Evolutionary conservation across 2,888 invertebrate genomes (phyloP).

Genomic region (Troilus luridus): DNA sequence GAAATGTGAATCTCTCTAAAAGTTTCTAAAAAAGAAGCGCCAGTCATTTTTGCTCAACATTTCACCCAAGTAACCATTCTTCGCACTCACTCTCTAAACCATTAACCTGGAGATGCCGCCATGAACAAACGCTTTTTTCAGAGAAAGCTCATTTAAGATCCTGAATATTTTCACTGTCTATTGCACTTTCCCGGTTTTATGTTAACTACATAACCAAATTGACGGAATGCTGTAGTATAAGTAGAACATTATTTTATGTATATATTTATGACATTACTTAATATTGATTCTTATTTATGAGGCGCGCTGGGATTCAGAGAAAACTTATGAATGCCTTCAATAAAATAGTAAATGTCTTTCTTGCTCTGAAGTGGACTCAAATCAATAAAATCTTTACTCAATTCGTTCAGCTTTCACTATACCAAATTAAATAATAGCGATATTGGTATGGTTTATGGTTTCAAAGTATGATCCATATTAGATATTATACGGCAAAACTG

Average conservation of each 20-base stretch:
- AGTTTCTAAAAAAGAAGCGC: background rate
- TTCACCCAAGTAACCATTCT: background rate
- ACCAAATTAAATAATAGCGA: too few species aligned
- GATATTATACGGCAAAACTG: too few species aligned
- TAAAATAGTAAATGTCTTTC: background rate
- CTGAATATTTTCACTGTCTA: background rate
- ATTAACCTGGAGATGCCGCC: background rate
- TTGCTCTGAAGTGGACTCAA: background rate
- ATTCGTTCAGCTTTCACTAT: background rate
- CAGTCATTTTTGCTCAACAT: background rate
- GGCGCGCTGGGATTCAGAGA: too few species aligned
- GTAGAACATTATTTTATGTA: too few species aligned
- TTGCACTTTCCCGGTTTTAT: background rate
- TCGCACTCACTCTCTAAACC: slow-evolving; percentile 22
- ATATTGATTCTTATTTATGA: too few species aligned
- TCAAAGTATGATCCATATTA: too few species aligned
- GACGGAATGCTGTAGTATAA: background rate
- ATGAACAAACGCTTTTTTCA: background rate
- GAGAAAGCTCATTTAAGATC: slow-evolving; percentile 8
- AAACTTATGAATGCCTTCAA: too few species aligned
- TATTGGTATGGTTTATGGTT: too few species aligned
- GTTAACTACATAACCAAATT: background rate
- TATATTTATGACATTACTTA: too few species aligned
- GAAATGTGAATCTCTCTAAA: background rate
- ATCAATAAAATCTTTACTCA: background rate